Base-by-base conservation (phyloP, 2,888 invertebrate genomes). In the Uloborus plumipes region DNA sequence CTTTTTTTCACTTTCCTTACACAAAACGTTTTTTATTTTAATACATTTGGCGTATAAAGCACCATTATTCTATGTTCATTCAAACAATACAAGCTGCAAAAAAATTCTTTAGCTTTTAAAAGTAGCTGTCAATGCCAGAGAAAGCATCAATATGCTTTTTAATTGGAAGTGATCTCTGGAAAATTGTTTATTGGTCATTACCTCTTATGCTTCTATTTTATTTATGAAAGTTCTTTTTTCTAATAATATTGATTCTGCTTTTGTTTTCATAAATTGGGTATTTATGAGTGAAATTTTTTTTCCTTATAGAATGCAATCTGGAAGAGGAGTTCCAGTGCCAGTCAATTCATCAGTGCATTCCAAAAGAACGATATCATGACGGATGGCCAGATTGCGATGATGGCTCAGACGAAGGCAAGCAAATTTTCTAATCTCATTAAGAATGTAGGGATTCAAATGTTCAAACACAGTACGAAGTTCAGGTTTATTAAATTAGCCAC, bases 391-490 rank as follows among this genome's bases (percentile, higher is more conserved):
- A 88, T 70, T 89, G 89, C 75, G 83, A 84, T n/a, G 89, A 89
- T 85, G 87, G 87, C 31, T 88, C 88, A 0, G 89, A 89, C 80
- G 89, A 89, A 87, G 88, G 89, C 89, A 78, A 85, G 86, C 0
- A n/a, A 31, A 55, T 55, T 15, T 55, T 55, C 6, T 9, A n/a
- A 15, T 53, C 3, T 31, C 7, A n/a, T n/a, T n/a, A n/a, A n/a
- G n/a, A n/a, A n/a, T n/a, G n/a, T n/a, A n/a, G n/a, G n/a, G n/a
- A n/a, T n/a, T n/a, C n/a, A n/a, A n/a, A n/a, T n/a, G n/a, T n/a
- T n/a, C n/a, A n/a, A n/a, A n/a, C n/a, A n/a, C n/a, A n/a, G n/a
- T n/a, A n/a, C n/a, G n/a, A n/a, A n/a, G n/a, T n/a, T n/a, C n/a
- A n/a, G n/a, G n/a, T n/a, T n/a, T n/a, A n/a, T n/a, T n/a, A n/a